Percentiles rank a stretch among this genome's conserved stretches.
phyloP scores from a whole-genome alignment of 2,888 invertebrate species.

The Erpobdella octoculata region DNA sequence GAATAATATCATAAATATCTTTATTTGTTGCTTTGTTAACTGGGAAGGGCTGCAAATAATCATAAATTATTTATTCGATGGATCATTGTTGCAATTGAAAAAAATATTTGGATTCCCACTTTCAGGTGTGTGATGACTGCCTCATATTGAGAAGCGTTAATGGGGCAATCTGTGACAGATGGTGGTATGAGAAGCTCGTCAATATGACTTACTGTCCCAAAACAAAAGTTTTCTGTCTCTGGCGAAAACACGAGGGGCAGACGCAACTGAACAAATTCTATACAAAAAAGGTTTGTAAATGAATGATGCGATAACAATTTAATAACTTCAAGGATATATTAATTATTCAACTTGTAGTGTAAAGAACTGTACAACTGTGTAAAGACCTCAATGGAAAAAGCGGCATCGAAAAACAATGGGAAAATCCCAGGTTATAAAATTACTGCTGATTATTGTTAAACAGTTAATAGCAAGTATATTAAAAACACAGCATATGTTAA shows the following conservation, averaged over 20 bases:
- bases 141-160: constrained; percentile 59
- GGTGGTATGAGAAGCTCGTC: constrained; percentile 98
- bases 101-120: too few species aligned
- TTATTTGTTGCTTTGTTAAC: too few species aligned
- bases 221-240: constrained; percentile 89
- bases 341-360: constrained; percentile 76
- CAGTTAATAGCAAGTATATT: too few species aligned
- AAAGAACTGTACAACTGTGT: constrained; percentile 96
- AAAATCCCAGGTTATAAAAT: constrained; percentile 53
- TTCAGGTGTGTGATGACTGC: constrained; percentile 84
- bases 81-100: too few species aligned
- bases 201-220: constrained; percentile 99
- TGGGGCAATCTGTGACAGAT: constrained; percentile 57
- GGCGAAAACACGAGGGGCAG: constrained; percentile 72
- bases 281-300: constrained; percentile 76
- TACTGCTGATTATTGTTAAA: too few species aligned
- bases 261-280: constrained; percentile 78
- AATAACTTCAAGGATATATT: not conserved
- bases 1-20: too few species aligned
- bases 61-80: too few species aligned
- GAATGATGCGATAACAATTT: not conserved
- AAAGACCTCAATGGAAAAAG: constrained; percentile 92
- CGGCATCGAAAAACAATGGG: constrained; percentile 62
- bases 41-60: too few species aligned
- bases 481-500: too few species aligned